phyloP scores from a whole-genome alignment of 1,140 invertebrate species.

The Drosophila takahashii region DNA sequence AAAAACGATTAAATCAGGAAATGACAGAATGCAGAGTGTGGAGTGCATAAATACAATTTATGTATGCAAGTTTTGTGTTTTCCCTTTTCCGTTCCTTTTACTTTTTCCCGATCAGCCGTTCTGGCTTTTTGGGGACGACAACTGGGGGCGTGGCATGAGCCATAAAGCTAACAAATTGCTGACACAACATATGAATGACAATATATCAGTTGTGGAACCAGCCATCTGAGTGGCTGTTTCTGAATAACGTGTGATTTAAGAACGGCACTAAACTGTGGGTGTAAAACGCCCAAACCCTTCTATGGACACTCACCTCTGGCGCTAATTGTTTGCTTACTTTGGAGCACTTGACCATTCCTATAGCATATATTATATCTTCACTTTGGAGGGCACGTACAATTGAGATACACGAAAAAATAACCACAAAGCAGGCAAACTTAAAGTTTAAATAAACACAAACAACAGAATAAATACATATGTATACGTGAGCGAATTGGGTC shows the following conservation, averaged over 20 bases:
- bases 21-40: constrained; percentile 39
- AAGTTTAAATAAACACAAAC: constrained; percentile 40
- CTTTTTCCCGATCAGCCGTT: constrained; percentile 34
- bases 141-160: constrained; percentile 45
- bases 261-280: too few species aligned
- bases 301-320: too few species aligned
- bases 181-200: constrained; percentile 56
- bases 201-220: constrained; percentile 48
- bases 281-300: too few species aligned
- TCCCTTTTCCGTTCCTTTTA: constrained; percentile 26
- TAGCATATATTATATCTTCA: constrained; percentile 14
- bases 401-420: constrained; percentile 11
- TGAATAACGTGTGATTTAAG: constrained; percentile 35
- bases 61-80: constrained; percentile 41
- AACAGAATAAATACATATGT: constrained; percentile 5
- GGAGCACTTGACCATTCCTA: constrained; percentile 1
- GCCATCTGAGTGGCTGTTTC: constrained; percentile 23
- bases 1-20: constrained; percentile 28
- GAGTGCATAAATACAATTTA: constrained; percentile 55
- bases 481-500: constrained; percentile 48
- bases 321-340: too few species aligned
- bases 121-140: constrained; percentile 25
- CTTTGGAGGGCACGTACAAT: constrained; percentile 3
- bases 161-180: constrained; percentile 57
- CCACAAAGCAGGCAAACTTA: constrained; percentile 24